A percentile compares a stretch with the other conserved stretches of the same genome.
These are phyloP conservation scores for Corticium candelabrum DNA, from an alignment of 37 sponge, comb jelly and placozoan species.

Conservation along the genomic window DNA sequence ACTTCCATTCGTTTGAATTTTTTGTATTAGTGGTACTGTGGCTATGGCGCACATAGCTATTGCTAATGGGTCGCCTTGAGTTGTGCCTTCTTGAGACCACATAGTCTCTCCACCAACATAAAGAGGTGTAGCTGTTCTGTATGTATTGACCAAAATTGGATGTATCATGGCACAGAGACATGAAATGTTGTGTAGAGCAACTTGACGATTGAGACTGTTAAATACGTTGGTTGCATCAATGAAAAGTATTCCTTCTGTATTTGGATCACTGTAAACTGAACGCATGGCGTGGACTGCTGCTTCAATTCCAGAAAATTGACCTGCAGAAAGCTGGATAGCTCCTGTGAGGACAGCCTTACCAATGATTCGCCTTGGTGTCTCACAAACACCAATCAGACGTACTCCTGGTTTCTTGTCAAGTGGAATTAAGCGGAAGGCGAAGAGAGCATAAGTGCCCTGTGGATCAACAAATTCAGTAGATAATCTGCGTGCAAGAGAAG, in stretches of 20 bases:
- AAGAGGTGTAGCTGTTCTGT: slow-evolving; percentile 21
- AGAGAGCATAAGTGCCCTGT: slow-evolving; percentile 9
- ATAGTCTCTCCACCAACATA: slow-evolving; percentile 33
- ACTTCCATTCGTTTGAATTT: too few relatives aligned
- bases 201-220: slow-evolving; percentile 36
- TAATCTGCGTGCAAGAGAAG: slow-evolving; percentile 25
- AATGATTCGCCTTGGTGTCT: slow-evolving; percentile 25
- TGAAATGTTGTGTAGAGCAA: slow-evolving; percentile 32
- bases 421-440: slow-evolving; percentile 39
- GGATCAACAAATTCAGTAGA: slow-evolving; percentile 31
- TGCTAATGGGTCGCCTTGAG: slow-evolving; percentile 46
- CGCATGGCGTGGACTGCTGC: too few relatives aligned
- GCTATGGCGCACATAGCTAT: slow-evolving; percentile 44
- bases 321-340: slow-evolving; percentile 42
- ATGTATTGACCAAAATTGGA: slow-evolving; percentile 25
- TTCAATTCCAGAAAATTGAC: too few relatives aligned
- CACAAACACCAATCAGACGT: slow-evolving; percentile 39
- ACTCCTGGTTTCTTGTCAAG: slow-evolving; percentile 45
- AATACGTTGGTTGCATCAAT: too few relatives aligned
- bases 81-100: slow-evolving; percentile 26
- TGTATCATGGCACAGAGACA: slow-evolving; percentile 25
- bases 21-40: neutral
- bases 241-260: too few relatives aligned
- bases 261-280: too few relatives aligned
- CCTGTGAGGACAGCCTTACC: slow-evolving; percentile 31